Base-by-base conservation (phyloP, 2,113 vertebrate genomes). In the Vanacampus margaritifer region DNA sequence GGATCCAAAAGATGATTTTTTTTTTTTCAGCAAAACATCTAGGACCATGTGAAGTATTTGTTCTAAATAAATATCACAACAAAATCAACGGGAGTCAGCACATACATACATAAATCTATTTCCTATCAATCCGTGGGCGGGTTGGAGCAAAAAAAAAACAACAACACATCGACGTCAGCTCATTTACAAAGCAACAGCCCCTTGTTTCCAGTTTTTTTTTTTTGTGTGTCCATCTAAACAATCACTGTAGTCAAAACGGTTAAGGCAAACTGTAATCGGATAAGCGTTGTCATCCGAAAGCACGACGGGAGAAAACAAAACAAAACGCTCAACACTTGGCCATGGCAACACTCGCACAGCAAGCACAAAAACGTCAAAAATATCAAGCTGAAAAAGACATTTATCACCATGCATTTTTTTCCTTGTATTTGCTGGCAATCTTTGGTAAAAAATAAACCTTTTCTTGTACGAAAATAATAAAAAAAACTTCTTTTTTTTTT, bases 381-480 rank as follows among this genome's bases (percentile, higher is more conserved):
- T 86, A 91, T 93, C 81, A 84, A 88, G 90, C 54, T 78, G 72
- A 88, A 86, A 46, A 4, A 45, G 92, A 91, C 94, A 93, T 84
- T 80, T 82, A 92, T 89, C 91, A 92, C 91, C 93, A 94, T 95
- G 94, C 93, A 96, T 90, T 91, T 92, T 92, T 93, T 90, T 90
- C 91, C 92, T 92, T 93, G 91, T 89, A 84, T 93, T 86, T 75
- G 80, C 84, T 78, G 86, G 86, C 90, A 90, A 94, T 90, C 91
- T 91, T 93, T 91, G 89, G 92, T 96, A 95, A 95, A 91, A 98
- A 98, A 95, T 93, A 92, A 92, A 88, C 84, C 64, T 89, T 86
- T 82, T 84, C 66, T 81, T 69, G 90, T 96, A 98, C 92, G 94
- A 98, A 98, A 99, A 98, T 97, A 97, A 96, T 43, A 2, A 99